Percentiles rank a stretch among this genome's conserved stretches.
Evolutionary conservation across 2,113 vertebrate genomes (phyloP).

Genomic region (Centrocercus urophasianus): DNA sequence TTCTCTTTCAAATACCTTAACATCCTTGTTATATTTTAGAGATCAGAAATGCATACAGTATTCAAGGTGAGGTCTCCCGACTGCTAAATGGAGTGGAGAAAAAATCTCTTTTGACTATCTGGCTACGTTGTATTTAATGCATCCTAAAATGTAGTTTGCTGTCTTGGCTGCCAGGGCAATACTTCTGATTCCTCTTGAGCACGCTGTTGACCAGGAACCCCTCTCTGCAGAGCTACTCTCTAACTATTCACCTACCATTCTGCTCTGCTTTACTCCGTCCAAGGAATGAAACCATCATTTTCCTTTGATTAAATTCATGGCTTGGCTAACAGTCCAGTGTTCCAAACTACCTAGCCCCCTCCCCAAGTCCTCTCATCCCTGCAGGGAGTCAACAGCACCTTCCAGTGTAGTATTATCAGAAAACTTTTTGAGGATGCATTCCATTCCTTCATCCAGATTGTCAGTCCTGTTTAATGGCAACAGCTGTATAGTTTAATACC

Average conservation of each 20-base stretch:
- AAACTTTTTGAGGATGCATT: background rate
- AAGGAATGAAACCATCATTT: background rate
- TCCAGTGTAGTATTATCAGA: background rate
- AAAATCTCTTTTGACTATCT: background rate
- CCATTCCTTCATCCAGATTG: background rate
- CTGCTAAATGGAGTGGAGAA: background rate
- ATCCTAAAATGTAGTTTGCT: background rate
- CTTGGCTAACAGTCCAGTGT: background rate
- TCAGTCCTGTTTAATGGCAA: background rate
- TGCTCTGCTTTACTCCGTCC: background rate
- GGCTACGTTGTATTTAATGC: background rate
- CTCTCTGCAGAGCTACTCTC: background rate
- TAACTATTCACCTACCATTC: background rate
- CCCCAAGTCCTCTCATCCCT: background rate
- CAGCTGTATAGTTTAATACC: background rate
- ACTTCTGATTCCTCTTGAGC: background rate
- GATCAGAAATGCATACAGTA: background rate
- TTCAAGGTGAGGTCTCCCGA: background rate
- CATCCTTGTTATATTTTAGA: background rate
- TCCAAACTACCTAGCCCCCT: background rate
- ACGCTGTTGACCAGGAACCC: background rate
- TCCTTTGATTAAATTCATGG: background rate
- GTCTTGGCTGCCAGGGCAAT: background rate
- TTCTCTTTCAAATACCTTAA: background rate
- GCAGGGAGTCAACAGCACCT: background rate